Base-by-base conservation (phyloP, 2,888 invertebrate genomes). In the Crioceris asparagi region DNA sequence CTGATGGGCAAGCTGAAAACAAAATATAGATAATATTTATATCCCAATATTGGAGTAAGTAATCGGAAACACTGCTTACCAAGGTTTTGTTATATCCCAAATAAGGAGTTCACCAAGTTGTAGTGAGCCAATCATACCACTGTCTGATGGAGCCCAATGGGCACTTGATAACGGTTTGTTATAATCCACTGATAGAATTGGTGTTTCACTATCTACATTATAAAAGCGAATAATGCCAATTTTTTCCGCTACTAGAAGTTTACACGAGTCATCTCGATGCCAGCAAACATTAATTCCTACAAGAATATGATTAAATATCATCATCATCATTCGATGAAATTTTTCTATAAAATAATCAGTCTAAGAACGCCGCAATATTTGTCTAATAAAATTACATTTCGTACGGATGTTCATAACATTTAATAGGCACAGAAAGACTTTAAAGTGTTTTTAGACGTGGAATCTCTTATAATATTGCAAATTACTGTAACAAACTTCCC, bases 161-260 rank as follows among this genome's bases (percentile, higher is more conserved):
- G 77, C 77, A 25, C 73, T 70, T 54, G 75, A 70, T 10, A 84
- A 57, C 1, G 81, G 77, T 32, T 70, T 67, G 35, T 72, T 70
- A 6, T 73, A 67, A 57, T 78, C 74, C 30, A 83, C 63, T 1
- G 83, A 81, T 57, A 80, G 62, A 33, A 79, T 74, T 2, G 75
- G 74, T 43, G 71, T 72, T 48, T 77, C 77, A 27, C 73, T 76
- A 48, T 71, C 69, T 7, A 79, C 70, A 60, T 82, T 83, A 53
- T 81, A 84, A 57, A 84, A 71, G 43, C 77, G 72, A 36, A 85
- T 74, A 1, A 77, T 62, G n/a, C 84, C 83, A 49, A 73, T 73
- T 57, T 81, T 82, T 57, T 83, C 82, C 1, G 79, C 83, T 2
- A 84, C 79, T 45, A 85, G 60, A 15, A 85, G 65, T 63, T 83